These are phyloP conservation scores for Trichopria drosophilae DNA, from an alignment of 2,888 invertebrate species.

Conservation along the genomic window DNA sequence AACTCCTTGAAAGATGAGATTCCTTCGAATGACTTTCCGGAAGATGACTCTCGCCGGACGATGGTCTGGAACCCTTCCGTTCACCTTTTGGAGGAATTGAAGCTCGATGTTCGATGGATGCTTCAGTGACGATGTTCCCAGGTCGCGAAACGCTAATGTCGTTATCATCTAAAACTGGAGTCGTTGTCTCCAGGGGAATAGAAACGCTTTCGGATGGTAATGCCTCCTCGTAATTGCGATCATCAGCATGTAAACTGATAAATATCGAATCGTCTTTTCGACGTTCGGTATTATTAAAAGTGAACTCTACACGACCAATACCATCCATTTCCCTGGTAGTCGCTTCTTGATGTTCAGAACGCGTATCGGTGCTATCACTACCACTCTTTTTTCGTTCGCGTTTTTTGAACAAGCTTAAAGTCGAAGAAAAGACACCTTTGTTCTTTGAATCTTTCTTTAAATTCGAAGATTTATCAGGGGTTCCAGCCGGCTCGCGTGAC, in stretches of 20 bases:
- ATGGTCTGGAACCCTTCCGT: no score
- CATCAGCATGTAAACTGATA: constrained; percentile 49
- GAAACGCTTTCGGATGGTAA: constrained; percentile 54
- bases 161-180: constrained; percentile 54
- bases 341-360: constrained; percentile 22
- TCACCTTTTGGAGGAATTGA: constrained; percentile 6
- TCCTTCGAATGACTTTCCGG: constrained; percentile 41
- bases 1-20: constrained; percentile 44
- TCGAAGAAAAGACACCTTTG: constrained; percentile 57
- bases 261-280: constrained; percentile 46
- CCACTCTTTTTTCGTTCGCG: constrained; percentile 52
- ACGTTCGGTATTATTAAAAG: constrained; percentile 43
- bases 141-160: constrained; percentile 46
- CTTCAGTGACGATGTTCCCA: constrained; percentile 50
- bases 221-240: constrained; percentile 45
- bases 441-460: constrained; percentile 52
- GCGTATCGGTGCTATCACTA: constrained; percentile 22
- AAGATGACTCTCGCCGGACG: constrained; percentile 36
- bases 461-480: constrained; percentile 43
- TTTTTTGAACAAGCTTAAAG: constrained; percentile 54
- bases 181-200: constrained; percentile 50
- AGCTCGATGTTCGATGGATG: constrained; percentile 53
- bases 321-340: constrained; percentile 18
- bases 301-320: constrained; percentile 44
- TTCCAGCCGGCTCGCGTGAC: constrained; percentile 49